Evolutionary conservation across 2,113 vertebrate genomes (phyloP), one percentile per base, ranked within the genome.

Genomic region (Percopsis transmontana): DNA sequence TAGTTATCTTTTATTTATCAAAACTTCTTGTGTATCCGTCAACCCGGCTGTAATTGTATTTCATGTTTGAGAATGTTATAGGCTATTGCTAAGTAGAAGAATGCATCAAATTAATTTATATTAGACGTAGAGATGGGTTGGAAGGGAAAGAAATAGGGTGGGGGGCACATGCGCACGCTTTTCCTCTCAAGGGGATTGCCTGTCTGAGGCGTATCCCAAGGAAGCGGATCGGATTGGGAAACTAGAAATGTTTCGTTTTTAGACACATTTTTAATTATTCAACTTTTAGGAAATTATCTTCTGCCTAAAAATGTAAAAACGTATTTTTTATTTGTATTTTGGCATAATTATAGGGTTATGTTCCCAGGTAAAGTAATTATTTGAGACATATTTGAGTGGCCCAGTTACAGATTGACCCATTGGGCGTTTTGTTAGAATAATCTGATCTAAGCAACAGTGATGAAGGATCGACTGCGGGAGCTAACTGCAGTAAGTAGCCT

Each of bases 401-500:
- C 45, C 45, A 1, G 6, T n/a, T 15, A 48, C 15, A 18, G 45
- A 48, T 15, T 5, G 45, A 48, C 15, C 2, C 2, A 18, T 3
- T 8, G n/a, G 15, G n/a, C 2, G 45, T 45, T 63, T 45, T 19
- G 23, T 11, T 67, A 70, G 39, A 66, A 15, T 23, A 41, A 54
- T 27, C 60, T 9, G n/a, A 45, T 12, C 45, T 20, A 1, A 62
- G 39, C 68, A 40, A 24, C 20, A 21, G 91, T 72, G 68, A 98
- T 98, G 96, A 95, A 91, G 94, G 95, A 98, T 88, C 93, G 95
- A 58, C 87, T 98, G 82, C 89, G 92, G 1, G 95, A 97, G 58
- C 76, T 98, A 81, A 80, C 84, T 14, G 90, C 88, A 84, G 96
- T 95, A 86, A 94, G 94, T 77, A 20, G 64, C 40, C 2, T 7